These are phyloP conservation scores for Rhagologus leucostigma DNA, from an alignment of 2,113 vertebrate genomes.

Conservation along the genomic window DNA sequence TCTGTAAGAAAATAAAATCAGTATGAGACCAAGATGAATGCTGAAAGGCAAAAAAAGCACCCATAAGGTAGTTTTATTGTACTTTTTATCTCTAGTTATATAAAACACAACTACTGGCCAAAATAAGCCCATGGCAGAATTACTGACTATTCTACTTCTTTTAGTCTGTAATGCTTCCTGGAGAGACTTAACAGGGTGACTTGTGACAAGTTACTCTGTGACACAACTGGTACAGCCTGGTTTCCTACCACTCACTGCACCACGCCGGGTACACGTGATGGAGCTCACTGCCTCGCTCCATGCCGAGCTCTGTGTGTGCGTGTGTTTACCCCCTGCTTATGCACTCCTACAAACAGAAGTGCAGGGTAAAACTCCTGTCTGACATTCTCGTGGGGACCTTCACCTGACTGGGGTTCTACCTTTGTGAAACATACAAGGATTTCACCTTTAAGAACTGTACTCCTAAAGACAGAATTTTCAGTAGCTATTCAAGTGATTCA, in stretches of 20 bases:
- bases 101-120: neutral
- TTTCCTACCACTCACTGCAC: neutral
- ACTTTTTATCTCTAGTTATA: neutral
- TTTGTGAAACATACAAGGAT: neutral
- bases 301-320: rapidly evolving
- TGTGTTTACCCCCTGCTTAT: rapidly evolving
- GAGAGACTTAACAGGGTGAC: neutral
- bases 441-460: neutral
- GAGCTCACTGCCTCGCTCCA: neutral
- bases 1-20: neutral
- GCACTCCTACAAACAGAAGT: rapidly evolving
- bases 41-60: neutral
- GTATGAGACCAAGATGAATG: neutral
- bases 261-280: rapidly evolving
- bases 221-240: neutral
- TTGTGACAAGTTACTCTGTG: neutral
- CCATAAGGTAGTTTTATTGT: neutral
- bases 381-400: neutral
- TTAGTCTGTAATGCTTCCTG: neutral
- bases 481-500: neutral
- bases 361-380: neutral
- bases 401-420: too few relatives aligned
- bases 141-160: neutral
- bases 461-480: neutral
- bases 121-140: neutral